Evolutionary conservation across 1,140 invertebrate genomes (phyloP).

Genomic region (Grapholita molesta): DNA sequence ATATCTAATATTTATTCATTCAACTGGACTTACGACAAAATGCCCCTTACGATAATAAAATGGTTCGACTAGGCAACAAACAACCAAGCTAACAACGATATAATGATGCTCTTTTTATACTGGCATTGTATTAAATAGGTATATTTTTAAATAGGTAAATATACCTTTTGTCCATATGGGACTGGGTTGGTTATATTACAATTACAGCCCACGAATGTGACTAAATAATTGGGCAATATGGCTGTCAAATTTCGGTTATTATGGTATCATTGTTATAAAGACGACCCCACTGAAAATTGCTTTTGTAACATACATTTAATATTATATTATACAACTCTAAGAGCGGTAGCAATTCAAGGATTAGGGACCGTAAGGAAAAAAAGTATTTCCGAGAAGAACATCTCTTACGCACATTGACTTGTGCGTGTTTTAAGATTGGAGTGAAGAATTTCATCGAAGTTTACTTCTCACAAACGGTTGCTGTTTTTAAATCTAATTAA

Average conservation of each 20-base stretch:
- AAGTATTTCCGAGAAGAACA: neutral
- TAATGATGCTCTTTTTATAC: neutral
- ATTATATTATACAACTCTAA: neutral
- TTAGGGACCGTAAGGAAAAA: neutral
- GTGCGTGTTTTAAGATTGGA: neutral
- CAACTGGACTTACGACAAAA: too few relatives aligned
- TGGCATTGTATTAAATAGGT: neutral
- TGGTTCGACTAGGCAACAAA: too few relatives aligned
- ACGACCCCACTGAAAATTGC: neutral
- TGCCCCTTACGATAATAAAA: too few relatives aligned
- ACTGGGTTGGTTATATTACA: too few relatives aligned
- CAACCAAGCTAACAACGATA: neutral
- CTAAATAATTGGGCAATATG: neutral
- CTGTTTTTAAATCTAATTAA: too few relatives aligned
- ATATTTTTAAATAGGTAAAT: neutral
- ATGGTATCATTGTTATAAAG: too few relatives aligned
- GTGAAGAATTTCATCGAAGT: neutral
- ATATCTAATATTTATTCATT: too few relatives aligned
- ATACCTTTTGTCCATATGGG: neutral
- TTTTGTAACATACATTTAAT: neutral
- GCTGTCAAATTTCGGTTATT: too few relatives aligned
- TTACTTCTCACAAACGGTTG: too few relatives aligned
- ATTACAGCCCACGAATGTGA: neutral
- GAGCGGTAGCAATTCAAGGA: neutral
- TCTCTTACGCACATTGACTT: neutral